A percentile compares a stretch with the other conserved stretches of the same genome.
Evolutionary conservation across 2,888 invertebrate species (phyloP).

Genomic region (Aleiodes leptofemur): DNA sequence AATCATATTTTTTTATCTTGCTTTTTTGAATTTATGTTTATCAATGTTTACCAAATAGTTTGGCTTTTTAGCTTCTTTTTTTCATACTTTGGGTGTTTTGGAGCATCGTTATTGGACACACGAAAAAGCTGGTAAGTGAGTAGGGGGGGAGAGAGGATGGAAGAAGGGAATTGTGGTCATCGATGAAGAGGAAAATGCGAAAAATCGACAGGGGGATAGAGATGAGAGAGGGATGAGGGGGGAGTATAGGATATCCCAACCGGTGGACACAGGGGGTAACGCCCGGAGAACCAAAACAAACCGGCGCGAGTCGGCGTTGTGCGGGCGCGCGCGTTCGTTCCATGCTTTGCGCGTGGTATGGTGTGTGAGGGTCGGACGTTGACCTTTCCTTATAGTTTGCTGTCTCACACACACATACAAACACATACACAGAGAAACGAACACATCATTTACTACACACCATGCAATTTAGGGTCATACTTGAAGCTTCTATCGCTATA

Average conservation of each 20-base stretch:
- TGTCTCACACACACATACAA: background rate
- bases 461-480: background rate
- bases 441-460: slow-evolving; percentile 6
- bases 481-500: too few species aligned
- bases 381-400: slow-evolving; percentile 66
- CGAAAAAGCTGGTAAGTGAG: too few species aligned
- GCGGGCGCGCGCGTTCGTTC: slow-evolving; percentile 56
- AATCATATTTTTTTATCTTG: too few species aligned
- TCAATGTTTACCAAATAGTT: too few species aligned
- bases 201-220: slow-evolving; percentile 15
- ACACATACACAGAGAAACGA: background rate
- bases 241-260: slow-evolving; percentile 12
- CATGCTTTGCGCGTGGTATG: slow-evolving; percentile 62
- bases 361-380: slow-evolving; percentile 75
- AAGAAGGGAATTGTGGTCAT: too few species aligned
- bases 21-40: too few species aligned
- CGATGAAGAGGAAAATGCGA: slow-evolving; percentile 20
- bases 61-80: too few species aligned
- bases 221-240: slow-evolving; percentile 21
- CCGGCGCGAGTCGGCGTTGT: slow-evolving; percentile 60
- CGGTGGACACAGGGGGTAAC: slow-evolving; percentile 67
- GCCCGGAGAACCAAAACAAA: slow-evolving; percentile 76
- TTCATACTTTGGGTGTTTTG: too few species aligned
- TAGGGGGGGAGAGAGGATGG: too few species aligned
- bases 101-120: too few species aligned